phyloP scores from a whole-genome alignment of 2,797 vertebrate genomes.

The Rhadinocentrus ornatus region DNA sequence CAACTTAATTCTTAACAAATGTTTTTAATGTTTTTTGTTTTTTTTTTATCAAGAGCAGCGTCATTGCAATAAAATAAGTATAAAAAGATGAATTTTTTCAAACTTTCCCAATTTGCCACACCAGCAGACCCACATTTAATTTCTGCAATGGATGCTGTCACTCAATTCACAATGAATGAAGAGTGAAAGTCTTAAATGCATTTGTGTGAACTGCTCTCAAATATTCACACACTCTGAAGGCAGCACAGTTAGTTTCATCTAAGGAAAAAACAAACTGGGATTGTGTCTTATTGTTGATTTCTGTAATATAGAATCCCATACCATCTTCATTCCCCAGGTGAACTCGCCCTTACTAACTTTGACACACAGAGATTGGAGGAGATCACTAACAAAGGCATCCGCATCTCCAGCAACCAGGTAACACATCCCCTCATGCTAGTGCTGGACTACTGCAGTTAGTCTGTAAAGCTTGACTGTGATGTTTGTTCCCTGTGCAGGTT shows the following conservation, averaged over 20 bases:
- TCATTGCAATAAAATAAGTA: neutral
- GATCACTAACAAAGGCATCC: slow-evolving; percentile 66
- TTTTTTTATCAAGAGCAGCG: neutral
- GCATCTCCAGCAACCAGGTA: slow-evolving; percentile 73
- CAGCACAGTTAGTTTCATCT: neutral
- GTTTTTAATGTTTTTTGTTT: neutral
- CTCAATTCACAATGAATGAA: neutral
- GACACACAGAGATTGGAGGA: slow-evolving; percentile 67
- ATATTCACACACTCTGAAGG: neutral
- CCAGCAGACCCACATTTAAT: neutral
- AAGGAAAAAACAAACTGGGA: neutral
- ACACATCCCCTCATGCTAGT: neutral
- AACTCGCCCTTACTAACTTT: slow-evolving; percentile 70
- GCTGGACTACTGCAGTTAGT: too few relatives aligned
- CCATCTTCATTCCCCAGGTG: slow-evolving; percentile 35
- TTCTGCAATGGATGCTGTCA: neutral
- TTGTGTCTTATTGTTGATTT: neutral
- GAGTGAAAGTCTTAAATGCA: neutral
- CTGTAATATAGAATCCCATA: neutral
- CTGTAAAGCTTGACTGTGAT: neutral
- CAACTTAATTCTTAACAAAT: neutral
- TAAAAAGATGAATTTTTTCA: neutral
- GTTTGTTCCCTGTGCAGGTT: slow-evolving; percentile 43
- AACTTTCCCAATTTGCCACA: neutral
- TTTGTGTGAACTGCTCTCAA: neutral